Base-by-base conservation (phyloP, 2,797 vertebrate species). In the Naso thynnoides region DNA sequence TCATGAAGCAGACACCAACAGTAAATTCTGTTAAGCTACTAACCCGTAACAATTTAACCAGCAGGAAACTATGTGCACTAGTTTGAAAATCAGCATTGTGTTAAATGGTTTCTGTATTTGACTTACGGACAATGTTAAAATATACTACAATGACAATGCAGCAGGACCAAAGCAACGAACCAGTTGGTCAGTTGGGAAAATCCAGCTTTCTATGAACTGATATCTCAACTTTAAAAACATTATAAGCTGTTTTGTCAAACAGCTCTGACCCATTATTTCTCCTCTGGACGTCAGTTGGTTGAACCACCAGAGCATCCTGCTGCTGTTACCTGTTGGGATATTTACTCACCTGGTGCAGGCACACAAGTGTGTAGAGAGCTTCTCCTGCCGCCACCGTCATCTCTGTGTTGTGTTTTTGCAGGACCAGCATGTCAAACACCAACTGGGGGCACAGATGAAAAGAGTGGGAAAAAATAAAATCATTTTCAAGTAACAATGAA, bases 341-440 rank as follows among this genome's bases (percentile, higher is more conserved):
- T 50, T 19, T 19, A 49, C 92, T 83, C 94, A 99, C 98, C 96
- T 99, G 98, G 90, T 99, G 98, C 87, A 99, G 94, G 89, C 98
- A 99, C 91, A 99, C 97, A 57, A 99, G 93, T 0, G 97, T 99
- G 93, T 99, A 99, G 78, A 99, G 96, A 0, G 98, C 98, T 94
- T 99, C 98, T 49, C 98, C 97, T 4, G 97, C 98, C 1, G 97
- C 97, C 50, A 98, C 96, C 0, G 97, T 99, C 96, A 99, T 98
- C 93, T 99, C 98, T 2, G 96, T 97, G 91, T 97, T 98, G 95
- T 99, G 97, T 93, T 99, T 99, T 87, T 99, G 98, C 83, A 99
- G 95, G 84, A 99, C 96, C 92, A 99, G 95, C 97, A 99, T 99
- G 92, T 99, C 98, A 90, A 99, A 99, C 92, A 99, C 98, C 94